A percentile compares a stretch with the other conserved stretches of the same genome.
Conservation (phyloP, 2,888 invertebrate genomes). For the Perizoma affinitatum region DNA sequence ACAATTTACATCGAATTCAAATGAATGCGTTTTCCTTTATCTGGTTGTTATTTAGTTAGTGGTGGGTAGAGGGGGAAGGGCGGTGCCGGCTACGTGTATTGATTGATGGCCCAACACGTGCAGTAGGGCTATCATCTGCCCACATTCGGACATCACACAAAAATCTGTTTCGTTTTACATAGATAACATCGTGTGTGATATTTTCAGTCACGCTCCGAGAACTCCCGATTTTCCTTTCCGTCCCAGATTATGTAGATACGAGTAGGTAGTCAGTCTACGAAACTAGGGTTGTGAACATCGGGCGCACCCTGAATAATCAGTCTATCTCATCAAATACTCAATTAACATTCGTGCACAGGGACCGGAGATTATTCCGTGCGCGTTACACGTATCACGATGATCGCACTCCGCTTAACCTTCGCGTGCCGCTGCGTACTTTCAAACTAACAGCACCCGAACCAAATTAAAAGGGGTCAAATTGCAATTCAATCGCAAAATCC, state of each 20-base stretch:
- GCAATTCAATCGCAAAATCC: slow-evolving; percentile 62
- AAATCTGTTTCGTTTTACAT: slow-evolving; percentile 37
- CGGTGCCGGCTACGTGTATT: slow-evolving; percentile 53
- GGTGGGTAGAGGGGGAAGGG: slow-evolving; percentile 42
- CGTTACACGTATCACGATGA: slow-evolving; percentile 55
- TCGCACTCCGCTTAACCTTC: slow-evolving; percentile 57
- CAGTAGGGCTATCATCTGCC: slow-evolving; percentile 47
- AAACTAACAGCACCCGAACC: slow-evolving; percentile 45
- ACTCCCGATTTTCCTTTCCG: slow-evolving; percentile 16
- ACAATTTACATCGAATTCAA: slow-evolving; percentile 55
- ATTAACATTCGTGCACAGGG: slow-evolving; percentile 65
- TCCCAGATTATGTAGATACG: slow-evolving; percentile 28
- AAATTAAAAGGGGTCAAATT: slow-evolving; percentile 60
- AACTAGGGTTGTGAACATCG: slow-evolving; percentile 24
- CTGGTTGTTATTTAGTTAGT: slow-evolving; percentile 65
- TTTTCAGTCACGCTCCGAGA: slow-evolving; percentile 27
- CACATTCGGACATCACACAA: slow-evolving; percentile 41
- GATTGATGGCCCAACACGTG: slow-evolving; percentile 65
- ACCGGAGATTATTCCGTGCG: slow-evolving; percentile 61
- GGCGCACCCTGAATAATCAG: slow-evolving; percentile 56
- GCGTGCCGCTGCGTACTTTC: slow-evolving; percentile 49
- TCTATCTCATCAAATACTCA: slow-evolving; percentile 65
- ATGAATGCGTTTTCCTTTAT: slow-evolving; percentile 62
- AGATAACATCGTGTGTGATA: slow-evolving; percentile 29
- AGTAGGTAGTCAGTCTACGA: slow-evolving; percentile 21